phyloP scores from a whole-genome alignment of 2,797 vertebrate genomes.

The Rhinogobio ventralis region DNA sequence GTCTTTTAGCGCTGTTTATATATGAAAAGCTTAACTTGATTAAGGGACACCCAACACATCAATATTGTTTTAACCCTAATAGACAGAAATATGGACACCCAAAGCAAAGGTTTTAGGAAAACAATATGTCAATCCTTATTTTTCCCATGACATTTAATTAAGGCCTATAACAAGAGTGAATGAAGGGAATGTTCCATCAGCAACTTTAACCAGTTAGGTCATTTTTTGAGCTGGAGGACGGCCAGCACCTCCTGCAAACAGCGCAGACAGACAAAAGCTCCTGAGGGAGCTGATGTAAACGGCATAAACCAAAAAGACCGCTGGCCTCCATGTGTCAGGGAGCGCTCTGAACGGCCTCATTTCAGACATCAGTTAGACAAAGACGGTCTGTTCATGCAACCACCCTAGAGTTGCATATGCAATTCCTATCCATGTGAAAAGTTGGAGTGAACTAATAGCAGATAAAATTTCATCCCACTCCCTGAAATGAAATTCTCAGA shows the following conservation, averaged over 20 bases:
- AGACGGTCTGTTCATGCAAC: constrained; percentile 62
- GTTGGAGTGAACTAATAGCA: constrained; percentile 17
- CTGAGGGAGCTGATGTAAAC: neutral
- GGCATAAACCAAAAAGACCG: neutral
- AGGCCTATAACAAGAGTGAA: constrained; percentile 57
- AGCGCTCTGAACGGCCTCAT: constrained; percentile 2
- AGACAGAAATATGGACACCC: neutral
- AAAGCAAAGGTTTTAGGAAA: constrained; percentile 12
- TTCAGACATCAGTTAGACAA: constrained; percentile 60
- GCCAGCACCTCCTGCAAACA: constrained; percentile 37
- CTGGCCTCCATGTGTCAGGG: constrained; percentile 4
- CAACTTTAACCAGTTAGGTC: constrained; percentile 37
- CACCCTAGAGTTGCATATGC: constrained; percentile 54
- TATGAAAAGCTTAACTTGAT: constrained; percentile 56
- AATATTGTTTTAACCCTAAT: constrained; percentile 3
- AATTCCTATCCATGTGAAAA: constrained; percentile 63
- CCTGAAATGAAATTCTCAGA: constrained; percentile 24
- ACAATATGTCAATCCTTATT: constrained; percentile 55
- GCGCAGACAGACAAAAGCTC: constrained; percentile 14
- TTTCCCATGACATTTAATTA: constrained; percentile 66
- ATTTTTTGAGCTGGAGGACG: constrained; percentile 26
- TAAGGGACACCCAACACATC: constrained; percentile 18
- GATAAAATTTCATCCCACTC: neutral
- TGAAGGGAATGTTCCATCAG: constrained; percentile 19
- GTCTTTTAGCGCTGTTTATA: neutral